phyloP scores from a whole-genome alignment of 2,113 vertebrate genomes.

The Tyto alba region DNA sequence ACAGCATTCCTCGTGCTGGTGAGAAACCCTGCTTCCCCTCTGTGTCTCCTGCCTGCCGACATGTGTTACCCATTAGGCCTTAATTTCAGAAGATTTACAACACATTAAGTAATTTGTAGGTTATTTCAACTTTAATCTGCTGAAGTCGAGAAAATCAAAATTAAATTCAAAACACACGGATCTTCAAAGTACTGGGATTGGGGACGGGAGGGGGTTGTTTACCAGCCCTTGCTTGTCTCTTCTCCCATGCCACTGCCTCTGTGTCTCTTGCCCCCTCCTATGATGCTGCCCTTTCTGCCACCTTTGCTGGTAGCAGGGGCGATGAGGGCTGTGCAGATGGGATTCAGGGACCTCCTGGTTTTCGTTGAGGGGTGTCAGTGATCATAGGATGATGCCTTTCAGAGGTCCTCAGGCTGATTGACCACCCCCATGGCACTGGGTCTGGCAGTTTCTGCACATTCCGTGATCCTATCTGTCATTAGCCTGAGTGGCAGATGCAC shows the following conservation, averaged over 20 bases:
- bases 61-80: conserved; percentile 85
- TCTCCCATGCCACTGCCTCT: background rate
- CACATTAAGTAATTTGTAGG: conserved; percentile 92
- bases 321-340: background rate
- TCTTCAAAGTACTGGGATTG: conserved; percentile 74
- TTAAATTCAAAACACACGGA: conserved; percentile 82
- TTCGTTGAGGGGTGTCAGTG: background rate
- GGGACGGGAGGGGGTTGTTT: conserved; percentile 32
- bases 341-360: background rate
- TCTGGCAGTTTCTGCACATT: background rate
- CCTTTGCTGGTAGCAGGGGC: background rate
- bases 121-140: conserved; percentile 87
- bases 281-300: background rate
- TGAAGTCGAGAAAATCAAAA: conserved; percentile 82
- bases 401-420: background rate
- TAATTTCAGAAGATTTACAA: conserved; percentile 87
- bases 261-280: background rate
- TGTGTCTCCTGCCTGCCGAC: conserved; percentile 69
- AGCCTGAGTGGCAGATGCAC: background rate
- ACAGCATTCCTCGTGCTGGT: conserved; percentile 41
- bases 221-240: conserved; percentile 12
- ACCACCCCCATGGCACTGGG: background rate
- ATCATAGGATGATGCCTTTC: background rate
- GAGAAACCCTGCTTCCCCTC: conserved; percentile 39
- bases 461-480: background rate